Evolutionary conservation across 1,140 invertebrate genomes (phyloP).

Genomic region (Drosophila erecta): DNA sequence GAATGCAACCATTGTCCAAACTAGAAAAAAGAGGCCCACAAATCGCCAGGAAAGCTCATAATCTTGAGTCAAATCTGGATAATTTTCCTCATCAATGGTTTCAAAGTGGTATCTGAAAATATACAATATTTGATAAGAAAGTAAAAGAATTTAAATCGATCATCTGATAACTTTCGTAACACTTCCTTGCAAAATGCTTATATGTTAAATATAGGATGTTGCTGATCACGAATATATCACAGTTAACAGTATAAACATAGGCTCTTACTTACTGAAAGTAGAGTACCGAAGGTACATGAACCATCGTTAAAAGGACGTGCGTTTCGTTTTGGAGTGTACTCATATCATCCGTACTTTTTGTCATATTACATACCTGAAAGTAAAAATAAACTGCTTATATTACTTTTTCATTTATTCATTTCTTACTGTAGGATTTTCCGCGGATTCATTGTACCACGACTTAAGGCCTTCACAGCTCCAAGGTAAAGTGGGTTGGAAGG

Average conservation of each 20-base stretch:
- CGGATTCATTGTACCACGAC: conserved; percentile 13
- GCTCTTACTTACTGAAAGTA: conserved; percentile 56
- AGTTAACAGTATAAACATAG: neutral
- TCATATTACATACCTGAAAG: conserved; percentile 39
- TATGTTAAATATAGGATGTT: too few species aligned
- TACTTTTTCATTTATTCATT: neutral
- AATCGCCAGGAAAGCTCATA: conserved; percentile 54
- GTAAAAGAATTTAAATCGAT: neutral
- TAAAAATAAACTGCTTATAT: neutral
- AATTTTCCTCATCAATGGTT: neutral
- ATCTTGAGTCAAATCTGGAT: fast-evolving
- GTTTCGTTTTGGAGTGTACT: neutral
- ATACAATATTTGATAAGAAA: neutral
- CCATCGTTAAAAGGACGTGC: too few species aligned
- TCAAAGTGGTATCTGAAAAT: conserved; percentile 47
- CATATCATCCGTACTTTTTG: neutral
- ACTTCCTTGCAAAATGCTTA: too few species aligned
- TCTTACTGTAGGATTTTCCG: conserved; percentile 25
- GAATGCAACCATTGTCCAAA: conserved; percentile 50
- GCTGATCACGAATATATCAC: too few species aligned
- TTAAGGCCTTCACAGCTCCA: conserved; percentile 72
- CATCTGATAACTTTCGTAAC: too few species aligned
- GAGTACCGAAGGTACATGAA: conserved; percentile 66
- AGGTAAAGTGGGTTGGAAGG: conserved; percentile 65
- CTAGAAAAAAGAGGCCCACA: conserved; percentile 9